Evolutionary conservation across 2,797 vertebrate genomes (phyloP), one percentile per base, ranked within the genome.

Genomic region (Oceanodroma leucorhoa): DNA sequence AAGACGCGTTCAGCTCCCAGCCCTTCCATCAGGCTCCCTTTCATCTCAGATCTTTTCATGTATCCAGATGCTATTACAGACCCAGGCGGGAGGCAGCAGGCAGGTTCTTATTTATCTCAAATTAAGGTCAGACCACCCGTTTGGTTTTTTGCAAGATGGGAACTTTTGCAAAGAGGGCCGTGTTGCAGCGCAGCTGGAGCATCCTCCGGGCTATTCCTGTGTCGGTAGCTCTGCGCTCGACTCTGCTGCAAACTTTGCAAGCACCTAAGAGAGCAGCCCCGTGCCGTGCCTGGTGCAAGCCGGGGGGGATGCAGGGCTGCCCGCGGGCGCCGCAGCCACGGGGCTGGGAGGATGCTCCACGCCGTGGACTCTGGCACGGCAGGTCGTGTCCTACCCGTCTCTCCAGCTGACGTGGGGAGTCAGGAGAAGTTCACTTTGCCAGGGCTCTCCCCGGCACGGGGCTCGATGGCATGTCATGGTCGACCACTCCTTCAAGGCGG

Each of bases 91-190:
- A 93, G 62, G 77, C 83, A 94, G 87, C 86, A 64, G 80, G 79
- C 80, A 61, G 62, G n/a, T 79, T 85, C 83, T 75, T 70, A 61
- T 69, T 90, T 87, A 69, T 69, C 88, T 69, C 92, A 79, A 78
- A 79, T 72, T 48, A 71, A 86, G 66, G 90, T 93, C 90, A 92
- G 93, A 89, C 89, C 91, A 81, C 85, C 87, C 62, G 2, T 93
- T 76, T 0, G 2, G 2, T 53, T 48, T 84, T 79, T 34, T 45
- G 22, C 70, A 71, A 43, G 85, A 72, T 0, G 34, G 72, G 60
- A 91, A 80, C 40, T 87, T 80, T 26, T 18, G 36, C 64, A 38
- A n/a, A 40, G n/a, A 55, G 51, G 41, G 30, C 82, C 5, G 1
- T 5, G n/a, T 14, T 45, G 67, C 67, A 13, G 65, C 1, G 36